Conservation (phyloP, 2,797 vertebrate genomes). For the Falco rusticolus region DNA sequence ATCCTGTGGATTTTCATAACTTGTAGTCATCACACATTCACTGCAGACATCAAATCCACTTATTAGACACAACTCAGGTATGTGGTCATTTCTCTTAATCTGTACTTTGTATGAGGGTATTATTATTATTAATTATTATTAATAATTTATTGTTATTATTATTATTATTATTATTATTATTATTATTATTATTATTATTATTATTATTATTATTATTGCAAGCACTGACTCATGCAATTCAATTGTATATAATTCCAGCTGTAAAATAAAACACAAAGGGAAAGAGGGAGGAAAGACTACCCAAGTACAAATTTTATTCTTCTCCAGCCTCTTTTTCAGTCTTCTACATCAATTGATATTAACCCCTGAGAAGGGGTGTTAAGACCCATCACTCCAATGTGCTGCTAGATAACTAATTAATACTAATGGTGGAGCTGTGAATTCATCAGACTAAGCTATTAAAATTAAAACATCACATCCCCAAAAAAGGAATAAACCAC, state of each 20-base stretch:
- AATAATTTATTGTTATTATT: background rate
- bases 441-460: conserved; percentile 9
- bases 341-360: background rate
- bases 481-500: background rate
- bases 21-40: background rate
- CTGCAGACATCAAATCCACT: background rate
- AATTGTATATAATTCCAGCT: background rate
- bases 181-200: background rate
- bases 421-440: conserved; percentile 24
- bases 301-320: background rate
- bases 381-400: background rate
- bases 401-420: conserved; percentile 25
- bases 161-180: background rate
- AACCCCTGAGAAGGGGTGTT: background rate
- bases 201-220: background rate
- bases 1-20: background rate
- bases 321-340: background rate
- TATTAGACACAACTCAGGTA: background rate
- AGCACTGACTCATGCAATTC: background rate
- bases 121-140: background rate
- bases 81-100: background rate
- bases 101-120: background rate
- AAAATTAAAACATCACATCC: conserved; percentile 24
- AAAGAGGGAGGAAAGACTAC: background rate
- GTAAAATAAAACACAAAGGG: background rate